Base-by-base conservation (phyloP, 2,797 vertebrate species). In the Rhinoraja longicauda region DNA sequence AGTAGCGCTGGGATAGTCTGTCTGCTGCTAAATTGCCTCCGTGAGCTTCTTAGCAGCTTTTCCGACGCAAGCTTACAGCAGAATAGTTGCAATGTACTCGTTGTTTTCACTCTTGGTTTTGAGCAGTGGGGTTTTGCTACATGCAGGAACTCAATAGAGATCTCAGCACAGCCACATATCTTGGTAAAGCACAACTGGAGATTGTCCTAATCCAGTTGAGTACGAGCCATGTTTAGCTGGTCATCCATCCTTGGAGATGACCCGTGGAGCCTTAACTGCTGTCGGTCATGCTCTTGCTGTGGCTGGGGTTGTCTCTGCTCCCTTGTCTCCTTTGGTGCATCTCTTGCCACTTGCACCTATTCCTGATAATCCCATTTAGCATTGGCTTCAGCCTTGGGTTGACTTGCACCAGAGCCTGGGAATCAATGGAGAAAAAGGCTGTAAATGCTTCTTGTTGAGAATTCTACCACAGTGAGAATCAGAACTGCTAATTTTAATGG, bases 341-440 rank as follows among this genome's bases (percentile, higher is more conserved):
- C 93, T 99, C 98, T 94, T 98, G 98, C 99, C 99, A 99, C 94
- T 98, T 98, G 93, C 94, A 95, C 95, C 98, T 97, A 93, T 99
- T 99, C 17, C 95, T 96, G 94, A 95, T 95, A 95, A 99, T 97
- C 0, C 97, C 97, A 94, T 99, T 98, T 94, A 99, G 94, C 98
- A 99, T 99, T 0, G 98, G 98, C 96, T 99, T 97, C 93, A 99
- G 97, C 96, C 99, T 99, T 62, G 95, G 96, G 94, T 98, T 99
- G 94, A 99, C 95, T 95, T 98, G 98, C 94, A 98, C 99, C 94
- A 99, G 95, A 36, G 97, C 97, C 99, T 99, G 93, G 53, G 94
- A 93, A 94, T 93, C 93, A 94, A 94, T 95, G 94, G 95, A 94
- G n/a, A 64, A 92, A 45, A 86, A 84, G 93, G 3, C 75, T 8